Base-by-base conservation (phyloP, 2,797 vertebrate genomes). In the Steatocranus sp. region DNA sequence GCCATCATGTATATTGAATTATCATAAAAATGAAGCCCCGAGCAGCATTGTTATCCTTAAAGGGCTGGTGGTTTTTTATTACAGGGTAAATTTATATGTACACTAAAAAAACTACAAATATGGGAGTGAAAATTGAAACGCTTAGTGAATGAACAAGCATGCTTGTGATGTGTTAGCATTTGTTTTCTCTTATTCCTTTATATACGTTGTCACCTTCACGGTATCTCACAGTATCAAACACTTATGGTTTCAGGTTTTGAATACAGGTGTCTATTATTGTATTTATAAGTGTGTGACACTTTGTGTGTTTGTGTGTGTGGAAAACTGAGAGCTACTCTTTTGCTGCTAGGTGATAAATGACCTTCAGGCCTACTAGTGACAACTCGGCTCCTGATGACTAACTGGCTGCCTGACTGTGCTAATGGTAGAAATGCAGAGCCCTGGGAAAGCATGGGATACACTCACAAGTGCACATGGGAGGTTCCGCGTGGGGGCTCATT, bases 271-370 rank as follows among this genome's bases (percentile, higher is more conserved):
- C 9, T 53, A 14, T 36, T 75, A 36, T 18, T 41, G 50, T 54
- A 27, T 30, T 6, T 56, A 25, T 61, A 25, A 74, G 63, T 75
- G 32, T 63, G 58, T 78, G 50, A 58, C 56, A 25, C 15, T 84
- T 27, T 38, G 30, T 51, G 70, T 51, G 56, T 34, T 73, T 79
- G 79, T 81, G 58, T 75, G 66, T 87, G 41, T 84, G 81, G 43
- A 56, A 68, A 63, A 84, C 77, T 79, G 50, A 75, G 63, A 81
- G 86, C 84, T 77, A 61, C 61, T 58, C 78, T 88, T 79, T 90
- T 78, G 70, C 81, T 87, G 78, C 86, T 58, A 84, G 76, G 83
- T 94, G 93, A 93, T 94, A 78, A 91, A 94, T 90, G 89, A 91
- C 85, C 89, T 86, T 78, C 43, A 84, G 84, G 76, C 75, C 53